A percentile compares a stretch with the other conserved stretches of the same genome.
Conservation (phyloP, 1,140 invertebrate species). For the Danaus melanippus region DNA sequence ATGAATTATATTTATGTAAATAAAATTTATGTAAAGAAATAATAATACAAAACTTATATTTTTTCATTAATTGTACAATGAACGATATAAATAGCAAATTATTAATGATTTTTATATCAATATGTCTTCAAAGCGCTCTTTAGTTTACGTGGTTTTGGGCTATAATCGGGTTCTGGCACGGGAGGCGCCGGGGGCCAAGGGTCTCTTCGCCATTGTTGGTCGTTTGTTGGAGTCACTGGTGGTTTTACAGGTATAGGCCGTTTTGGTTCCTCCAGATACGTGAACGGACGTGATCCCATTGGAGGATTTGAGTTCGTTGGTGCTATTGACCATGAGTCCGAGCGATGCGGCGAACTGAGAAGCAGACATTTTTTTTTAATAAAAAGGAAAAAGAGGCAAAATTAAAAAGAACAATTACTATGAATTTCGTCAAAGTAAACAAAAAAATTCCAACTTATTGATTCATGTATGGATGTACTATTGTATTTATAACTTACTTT, state of each 20-base stretch:
- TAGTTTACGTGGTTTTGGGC: conserved; percentile 36
- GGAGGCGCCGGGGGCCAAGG: conserved; percentile 29
- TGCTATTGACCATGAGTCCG: conserved; percentile 36
- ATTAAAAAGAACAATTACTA: too few relatives aligned
- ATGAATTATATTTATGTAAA: too few relatives aligned
- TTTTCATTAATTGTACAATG: too few relatives aligned
- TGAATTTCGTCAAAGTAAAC: too few relatives aligned
- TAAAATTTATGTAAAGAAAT: too few relatives aligned
- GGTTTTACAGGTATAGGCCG: conserved; percentile 18
- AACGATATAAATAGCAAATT: too few relatives aligned
- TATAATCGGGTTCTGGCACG: conserved; percentile 50
- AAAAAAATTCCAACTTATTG: too few relatives aligned
- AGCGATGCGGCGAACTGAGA: conserved; percentile 17
- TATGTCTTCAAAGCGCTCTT: conserved; percentile 46
- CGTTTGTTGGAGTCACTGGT: conserved; percentile 17
- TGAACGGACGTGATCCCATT: conserved; percentile 33
- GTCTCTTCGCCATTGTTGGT: conserved; percentile 32
- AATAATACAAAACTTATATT: too few relatives aligned
- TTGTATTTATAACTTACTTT: background rate
- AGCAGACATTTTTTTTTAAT: too few relatives aligned
- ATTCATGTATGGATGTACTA: too few relatives aligned
- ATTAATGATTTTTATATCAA: conserved; percentile 1
- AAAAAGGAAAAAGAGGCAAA: too few relatives aligned
- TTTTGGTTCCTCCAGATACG: conserved; percentile 40
- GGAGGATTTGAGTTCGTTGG: conserved; percentile 12